Percentiles rank a stretch among this genome's conserved stretches.
These are phyloP conservation scores for Drosophila meridiana DNA, from an alignment of 2,888 invertebrate genomes.

Conservation along the genomic window DNA sequence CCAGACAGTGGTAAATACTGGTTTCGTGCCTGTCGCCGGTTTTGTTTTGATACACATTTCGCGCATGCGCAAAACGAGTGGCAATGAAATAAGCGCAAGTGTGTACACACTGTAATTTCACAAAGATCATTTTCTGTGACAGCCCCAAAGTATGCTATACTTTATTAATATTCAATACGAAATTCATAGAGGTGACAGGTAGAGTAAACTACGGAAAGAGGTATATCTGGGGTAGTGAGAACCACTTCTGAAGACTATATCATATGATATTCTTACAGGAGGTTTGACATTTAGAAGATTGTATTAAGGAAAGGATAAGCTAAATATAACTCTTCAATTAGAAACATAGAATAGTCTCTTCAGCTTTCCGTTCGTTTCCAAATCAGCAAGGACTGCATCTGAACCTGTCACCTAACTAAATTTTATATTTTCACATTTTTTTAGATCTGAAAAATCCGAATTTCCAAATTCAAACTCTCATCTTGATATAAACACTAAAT, in stretches of 20 bases:
- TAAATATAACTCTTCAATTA: neutral
- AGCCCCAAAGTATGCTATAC: conserved; percentile 31
- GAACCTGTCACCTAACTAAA: neutral
- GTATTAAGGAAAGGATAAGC: neutral
- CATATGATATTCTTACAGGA: neutral
- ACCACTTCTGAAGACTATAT: neutral
- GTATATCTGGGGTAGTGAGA: neutral
- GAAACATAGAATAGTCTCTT: neutral
- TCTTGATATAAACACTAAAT: conserved; percentile 14
- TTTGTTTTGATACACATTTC: conserved; percentile 76
- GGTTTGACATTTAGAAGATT: neutral
- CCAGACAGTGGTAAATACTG: conserved; percentile 65
- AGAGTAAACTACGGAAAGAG: neutral
- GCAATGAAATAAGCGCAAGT: conserved; percentile 55
- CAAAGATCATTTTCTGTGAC: fast-evolving
- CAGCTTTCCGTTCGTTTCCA: neutral
- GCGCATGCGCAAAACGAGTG: conserved; percentile 69
- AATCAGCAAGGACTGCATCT: neutral
- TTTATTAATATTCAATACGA: neutral
- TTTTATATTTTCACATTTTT: neutral
- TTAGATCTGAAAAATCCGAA: neutral
- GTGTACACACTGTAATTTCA: conserved; percentile 47
- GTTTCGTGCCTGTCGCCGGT: conserved; percentile 71
- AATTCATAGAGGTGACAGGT: neutral
- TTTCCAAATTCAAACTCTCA: neutral